phyloP scores from a whole-genome alignment of 2,888 invertebrate species.

The Tiliacea aurago region DNA sequence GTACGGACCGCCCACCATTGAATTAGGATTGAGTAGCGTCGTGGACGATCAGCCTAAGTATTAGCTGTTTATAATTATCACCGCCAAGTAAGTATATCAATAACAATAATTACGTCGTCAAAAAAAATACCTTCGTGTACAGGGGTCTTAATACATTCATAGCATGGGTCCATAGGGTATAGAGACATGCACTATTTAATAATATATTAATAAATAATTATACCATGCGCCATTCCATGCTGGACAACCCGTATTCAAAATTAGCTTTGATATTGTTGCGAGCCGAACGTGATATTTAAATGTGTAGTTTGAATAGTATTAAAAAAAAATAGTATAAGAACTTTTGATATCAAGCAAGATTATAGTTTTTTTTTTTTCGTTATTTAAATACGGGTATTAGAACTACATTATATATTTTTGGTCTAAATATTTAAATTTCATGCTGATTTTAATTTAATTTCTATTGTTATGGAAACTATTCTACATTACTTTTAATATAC shows the following conservation, averaged over 20 bases:
- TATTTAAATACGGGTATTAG: slow-evolving; percentile 14
- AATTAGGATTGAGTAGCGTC: background rate
- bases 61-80: background rate
- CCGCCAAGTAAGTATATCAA: background rate
- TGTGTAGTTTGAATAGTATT: background rate
- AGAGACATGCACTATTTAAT: slow-evolving; percentile 58
- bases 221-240: slow-evolving; percentile 61
- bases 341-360: slow-evolving; percentile 4
- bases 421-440: background rate
- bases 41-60: background rate
- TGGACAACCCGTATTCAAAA: slow-evolving; percentile 58
- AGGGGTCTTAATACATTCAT: slow-evolving; percentile 48
- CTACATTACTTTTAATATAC: background rate
- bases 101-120: background rate
- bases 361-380: background rate
- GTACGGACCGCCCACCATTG: too few species aligned
- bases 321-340: background rate
- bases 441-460: background rate
- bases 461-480: background rate
- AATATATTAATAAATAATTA: slow-evolving; percentile 11
- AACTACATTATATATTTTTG: slow-evolving; percentile 2
- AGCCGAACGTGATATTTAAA: slow-evolving; percentile 8
- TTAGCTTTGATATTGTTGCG: background rate
- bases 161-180: slow-evolving; percentile 51
- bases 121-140: slow-evolving; percentile 27